A percentile compares a stretch with the other conserved stretches of the same genome.
phyloP scores from a whole-genome alignment of 1,140 invertebrate genomes.

The Bradysia coprophila region DNA sequence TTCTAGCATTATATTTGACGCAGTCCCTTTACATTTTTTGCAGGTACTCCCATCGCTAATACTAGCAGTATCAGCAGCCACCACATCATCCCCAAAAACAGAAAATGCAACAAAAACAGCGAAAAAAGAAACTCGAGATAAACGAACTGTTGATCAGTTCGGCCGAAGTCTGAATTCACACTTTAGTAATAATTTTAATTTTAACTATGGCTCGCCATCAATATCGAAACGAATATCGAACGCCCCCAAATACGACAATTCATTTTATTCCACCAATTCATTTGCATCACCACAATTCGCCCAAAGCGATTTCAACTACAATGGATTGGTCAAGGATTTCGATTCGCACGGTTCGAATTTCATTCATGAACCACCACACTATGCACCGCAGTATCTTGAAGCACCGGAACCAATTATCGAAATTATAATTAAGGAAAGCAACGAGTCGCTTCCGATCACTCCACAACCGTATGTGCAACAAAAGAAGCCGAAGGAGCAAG shows the following conservation, averaged over 20 bases:
- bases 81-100: too few species aligned
- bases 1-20: too few species aligned
- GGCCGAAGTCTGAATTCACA: neutral
- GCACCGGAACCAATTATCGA: conserved; percentile 78
- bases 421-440: conserved; percentile 79
- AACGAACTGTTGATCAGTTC: conserved; percentile 1
- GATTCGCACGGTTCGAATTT: neutral
- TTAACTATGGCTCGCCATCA: neutral
- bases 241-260: too few species aligned
- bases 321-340: neutral
- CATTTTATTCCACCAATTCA: too few species aligned
- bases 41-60: too few species aligned
- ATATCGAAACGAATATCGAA: neutral
- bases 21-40: too few species aligned
- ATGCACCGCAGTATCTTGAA: conserved; percentile 42
- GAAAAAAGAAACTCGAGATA: conserved; percentile 2
- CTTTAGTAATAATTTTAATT: neutral
- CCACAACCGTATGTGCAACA: conserved; percentile 29
- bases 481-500: conserved; percentile 54
- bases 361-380: conserved; percentile 19
- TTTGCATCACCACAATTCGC: neutral
- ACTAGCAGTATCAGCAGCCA: too few species aligned
- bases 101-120: too few species aligned
- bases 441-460: conserved; percentile 51
- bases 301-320: neutral